A percentile compares a stretch with the other conserved stretches of the same genome.
phyloP scores from a whole-genome alignment of 2,113 vertebrate genomes.

The Noturus placidus region DNA sequence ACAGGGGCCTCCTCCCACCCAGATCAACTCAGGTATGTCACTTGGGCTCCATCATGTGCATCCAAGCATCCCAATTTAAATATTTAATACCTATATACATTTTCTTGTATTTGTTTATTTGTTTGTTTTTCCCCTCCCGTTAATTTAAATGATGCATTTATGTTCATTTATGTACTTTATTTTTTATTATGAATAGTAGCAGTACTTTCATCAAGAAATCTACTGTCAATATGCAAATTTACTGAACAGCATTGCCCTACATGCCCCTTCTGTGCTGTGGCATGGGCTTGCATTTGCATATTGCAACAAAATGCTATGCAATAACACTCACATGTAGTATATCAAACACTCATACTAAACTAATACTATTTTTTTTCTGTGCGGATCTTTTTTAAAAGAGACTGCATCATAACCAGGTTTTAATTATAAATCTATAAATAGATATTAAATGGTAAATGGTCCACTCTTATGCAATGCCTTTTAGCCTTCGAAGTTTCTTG shows the following conservation, averaged over 20 bases:
- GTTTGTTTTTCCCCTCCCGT: background rate
- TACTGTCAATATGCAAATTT: background rate
- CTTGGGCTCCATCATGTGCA: background rate
- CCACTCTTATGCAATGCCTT: no score
- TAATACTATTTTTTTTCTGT: background rate
- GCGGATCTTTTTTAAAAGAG: background rate
- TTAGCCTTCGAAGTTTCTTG: no score
- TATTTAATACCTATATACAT: no score
- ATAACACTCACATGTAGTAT: background rate
- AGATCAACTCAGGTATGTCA: conserved; percentile 77
- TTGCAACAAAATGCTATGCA: background rate
- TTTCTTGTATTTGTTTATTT: background rate
- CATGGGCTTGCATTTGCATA: background rate
- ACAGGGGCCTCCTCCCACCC: conserved; percentile 76
- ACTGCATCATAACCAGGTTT: background rate
- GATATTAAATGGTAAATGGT: no score
- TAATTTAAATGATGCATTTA: background rate
- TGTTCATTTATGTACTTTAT: background rate
- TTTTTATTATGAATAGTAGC: background rate
- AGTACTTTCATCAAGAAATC: background rate
- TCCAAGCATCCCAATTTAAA: background rate
- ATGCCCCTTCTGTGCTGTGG: background rate
- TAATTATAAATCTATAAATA: background rate
- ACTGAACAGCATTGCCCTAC: background rate
- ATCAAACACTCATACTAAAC: background rate